phyloP scores from a whole-genome alignment of 2,797 vertebrate genomes.

The Aotus griseimembra region DNA sequence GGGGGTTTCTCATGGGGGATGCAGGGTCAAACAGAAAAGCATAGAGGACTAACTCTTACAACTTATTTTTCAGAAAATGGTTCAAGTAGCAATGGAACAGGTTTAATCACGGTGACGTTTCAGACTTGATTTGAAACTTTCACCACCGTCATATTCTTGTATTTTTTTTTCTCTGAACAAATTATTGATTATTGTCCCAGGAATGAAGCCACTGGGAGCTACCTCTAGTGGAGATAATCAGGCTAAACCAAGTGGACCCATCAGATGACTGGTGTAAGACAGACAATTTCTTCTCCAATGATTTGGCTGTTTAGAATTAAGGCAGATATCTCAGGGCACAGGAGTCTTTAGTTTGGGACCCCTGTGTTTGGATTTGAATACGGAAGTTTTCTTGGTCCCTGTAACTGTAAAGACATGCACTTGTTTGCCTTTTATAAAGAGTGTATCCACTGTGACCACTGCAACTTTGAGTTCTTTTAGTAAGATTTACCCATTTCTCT shows the following conservation, averaged over 20 bases:
- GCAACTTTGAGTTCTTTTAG: background rate
- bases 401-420: background rate
- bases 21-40: background rate
- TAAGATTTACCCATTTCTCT: background rate
- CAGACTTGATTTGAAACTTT: background rate
- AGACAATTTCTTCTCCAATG: background rate
- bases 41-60: background rate
- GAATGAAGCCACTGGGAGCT: background rate
- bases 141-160: background rate
- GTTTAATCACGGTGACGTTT: background rate
- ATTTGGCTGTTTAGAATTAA: background rate
- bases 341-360: background rate
- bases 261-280: background rate
- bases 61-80: background rate
- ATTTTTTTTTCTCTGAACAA: background rate
- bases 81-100: background rate
- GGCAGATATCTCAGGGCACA: background rate
- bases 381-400: background rate
- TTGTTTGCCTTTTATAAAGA: background rate
- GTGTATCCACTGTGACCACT: background rate
- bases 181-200: background rate
- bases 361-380: background rate
- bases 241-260: background rate
- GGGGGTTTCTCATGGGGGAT: background rate
- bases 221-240: background rate